A percentile compares a stretch with the other conserved stretches of the same genome.
phyloP scores from a whole-genome alignment of 1,140 invertebrate genomes.

The Metopolophium dirhodum region DNA sequence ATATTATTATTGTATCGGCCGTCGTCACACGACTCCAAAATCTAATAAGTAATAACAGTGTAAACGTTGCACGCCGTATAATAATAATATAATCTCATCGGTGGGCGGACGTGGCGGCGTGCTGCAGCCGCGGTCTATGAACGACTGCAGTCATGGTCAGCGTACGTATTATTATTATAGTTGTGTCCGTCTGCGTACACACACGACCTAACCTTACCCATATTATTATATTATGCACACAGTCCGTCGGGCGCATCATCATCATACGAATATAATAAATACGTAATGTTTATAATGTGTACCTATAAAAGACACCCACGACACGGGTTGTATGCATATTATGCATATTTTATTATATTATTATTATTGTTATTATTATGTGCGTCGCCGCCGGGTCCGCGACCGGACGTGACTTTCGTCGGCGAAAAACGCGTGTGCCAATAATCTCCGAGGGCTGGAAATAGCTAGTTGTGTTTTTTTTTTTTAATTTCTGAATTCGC shows the following conservation, averaged over 20 bases:
- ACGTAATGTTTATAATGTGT: slow-evolving; percentile 11
- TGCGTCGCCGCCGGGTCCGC: neutral
- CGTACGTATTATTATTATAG: neutral
- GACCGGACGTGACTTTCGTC: slow-evolving; percentile 42
- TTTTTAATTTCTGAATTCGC: neutral
- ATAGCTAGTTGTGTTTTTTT: neutral
- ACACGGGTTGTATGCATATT: neutral
- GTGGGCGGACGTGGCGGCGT: neutral
- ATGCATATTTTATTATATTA: neutral
- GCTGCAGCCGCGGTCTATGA: neutral
- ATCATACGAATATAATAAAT: neutral
- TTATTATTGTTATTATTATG: too few relatives aligned
- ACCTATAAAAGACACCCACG: slow-evolving; percentile 42
- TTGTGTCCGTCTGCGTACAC: neutral
- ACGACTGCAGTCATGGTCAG: slow-evolving; percentile 50
- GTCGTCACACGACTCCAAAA: slow-evolving; percentile 12
- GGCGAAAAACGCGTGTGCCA: neutral
- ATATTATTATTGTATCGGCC: neutral
- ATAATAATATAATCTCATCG: neutral
- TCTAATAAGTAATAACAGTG: slow-evolving; percentile 1
- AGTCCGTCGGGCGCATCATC: neutral
- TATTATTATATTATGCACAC: slow-evolving; percentile 30
- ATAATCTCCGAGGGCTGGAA: neutral
- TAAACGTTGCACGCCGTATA: neutral
- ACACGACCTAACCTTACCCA: neutral